A percentile compares a stretch with the other conserved stretches of the same genome.
Evolutionary conservation across 2,888 invertebrate species (phyloP).

Genomic region (Aleiodes leptofemur): DNA sequence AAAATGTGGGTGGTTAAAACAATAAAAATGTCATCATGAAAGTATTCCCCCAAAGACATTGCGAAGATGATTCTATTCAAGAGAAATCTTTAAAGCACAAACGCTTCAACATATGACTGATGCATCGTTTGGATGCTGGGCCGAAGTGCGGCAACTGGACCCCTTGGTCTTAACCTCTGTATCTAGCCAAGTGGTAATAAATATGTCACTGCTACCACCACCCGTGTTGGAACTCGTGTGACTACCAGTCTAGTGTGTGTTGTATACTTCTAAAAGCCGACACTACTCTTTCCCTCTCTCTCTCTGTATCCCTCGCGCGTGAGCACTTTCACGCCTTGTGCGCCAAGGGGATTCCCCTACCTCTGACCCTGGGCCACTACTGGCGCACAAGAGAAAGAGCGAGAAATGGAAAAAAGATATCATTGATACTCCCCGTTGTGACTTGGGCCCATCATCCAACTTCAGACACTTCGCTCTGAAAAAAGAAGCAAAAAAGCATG

Average conservation of each 20-base stretch:
- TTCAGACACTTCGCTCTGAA: too few species aligned
- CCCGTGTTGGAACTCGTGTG: slow-evolving; percentile 42
- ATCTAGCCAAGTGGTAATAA: slow-evolving; percentile 64
- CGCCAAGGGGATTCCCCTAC: slow-evolving; percentile 25
- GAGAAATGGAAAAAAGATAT: too few species aligned
- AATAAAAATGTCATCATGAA: too few species aligned
- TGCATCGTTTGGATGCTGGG: slow-evolving; percentile 45
- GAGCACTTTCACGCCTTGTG: slow-evolving; percentile 53
- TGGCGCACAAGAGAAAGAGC: too few species aligned
- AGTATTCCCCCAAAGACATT: not conserved
- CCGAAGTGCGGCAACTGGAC: slow-evolving; percentile 45
- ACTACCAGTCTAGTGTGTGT: slow-evolving; percentile 32
- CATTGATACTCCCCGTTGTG: too few species aligned
- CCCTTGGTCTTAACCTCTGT: slow-evolving; percentile 50
- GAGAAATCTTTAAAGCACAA: slow-evolving; percentile 68
- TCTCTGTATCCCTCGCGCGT: slow-evolving; percentile 26
- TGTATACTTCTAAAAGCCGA: slow-evolving; percentile 30
- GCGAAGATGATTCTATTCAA: slow-evolving; percentile 53
- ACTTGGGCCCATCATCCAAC: too few species aligned
- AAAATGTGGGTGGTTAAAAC: too few species aligned
- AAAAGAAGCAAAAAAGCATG: too few species aligned
- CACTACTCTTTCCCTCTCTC: slow-evolving; percentile 13
- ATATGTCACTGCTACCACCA: slow-evolving; percentile 55
- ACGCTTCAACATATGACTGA: slow-evolving; percentile 60
- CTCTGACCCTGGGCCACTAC: slow-evolving; percentile 15